Percentiles rank a stretch among this genome's conserved stretches.
These are phyloP conservation scores for Calameuta pallipes DNA, from an alignment of 2,888 invertebrate genomes.

Conservation along the genomic window DNA sequence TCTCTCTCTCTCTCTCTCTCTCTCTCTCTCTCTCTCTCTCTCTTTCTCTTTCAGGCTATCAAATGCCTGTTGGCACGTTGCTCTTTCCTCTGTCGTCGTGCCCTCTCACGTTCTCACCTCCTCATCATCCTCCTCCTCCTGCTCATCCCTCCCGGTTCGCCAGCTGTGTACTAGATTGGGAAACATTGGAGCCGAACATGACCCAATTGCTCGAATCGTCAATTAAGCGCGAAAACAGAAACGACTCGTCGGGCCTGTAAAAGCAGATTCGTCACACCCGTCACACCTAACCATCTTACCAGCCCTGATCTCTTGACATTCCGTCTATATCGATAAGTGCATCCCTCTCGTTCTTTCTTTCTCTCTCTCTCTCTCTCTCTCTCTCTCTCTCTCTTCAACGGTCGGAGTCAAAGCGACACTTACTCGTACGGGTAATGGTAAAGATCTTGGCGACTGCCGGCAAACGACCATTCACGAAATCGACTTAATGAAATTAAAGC, in stretches of 20 bases:
- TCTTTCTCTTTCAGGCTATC: neutral
- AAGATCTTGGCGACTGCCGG: no score
- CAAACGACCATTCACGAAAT: no score
- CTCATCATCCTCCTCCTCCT: neutral
- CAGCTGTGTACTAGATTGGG: slow-evolving; percentile 13
- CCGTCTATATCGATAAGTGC: no score
- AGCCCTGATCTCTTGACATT: no score
- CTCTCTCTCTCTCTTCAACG: no score
- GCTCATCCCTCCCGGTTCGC: neutral
- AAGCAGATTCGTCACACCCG: no score
- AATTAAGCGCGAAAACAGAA: neutral
- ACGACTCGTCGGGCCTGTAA: neutral
- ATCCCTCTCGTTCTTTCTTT: no score
- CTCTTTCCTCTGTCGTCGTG: neutral
- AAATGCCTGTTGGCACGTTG: neutral
- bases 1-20: neutral
- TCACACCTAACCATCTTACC: no score
- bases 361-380: no score
- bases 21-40: neutral
- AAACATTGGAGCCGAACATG: slow-evolving; percentile 16
- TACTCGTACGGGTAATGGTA: no score
- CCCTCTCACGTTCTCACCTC: neutral
- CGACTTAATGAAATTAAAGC: no score
- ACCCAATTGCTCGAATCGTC: slow-evolving; percentile 20
- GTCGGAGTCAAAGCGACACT: no score